These are phyloP conservation scores for Hormaphis cornu DNA, from an alignment of 1,140 invertebrate species.

Conservation along the genomic window DNA sequence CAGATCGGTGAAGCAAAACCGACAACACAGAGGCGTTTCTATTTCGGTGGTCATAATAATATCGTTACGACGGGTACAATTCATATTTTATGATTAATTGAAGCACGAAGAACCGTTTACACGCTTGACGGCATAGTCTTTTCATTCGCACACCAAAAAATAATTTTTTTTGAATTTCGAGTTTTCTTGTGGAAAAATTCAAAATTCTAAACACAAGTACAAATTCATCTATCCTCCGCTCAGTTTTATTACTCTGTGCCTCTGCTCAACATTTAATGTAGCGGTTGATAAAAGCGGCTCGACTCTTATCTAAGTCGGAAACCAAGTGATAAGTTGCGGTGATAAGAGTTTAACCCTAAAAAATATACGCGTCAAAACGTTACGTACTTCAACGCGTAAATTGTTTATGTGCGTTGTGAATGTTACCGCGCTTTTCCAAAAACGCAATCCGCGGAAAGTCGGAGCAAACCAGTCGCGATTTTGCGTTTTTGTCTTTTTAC, in stretches of 20 bases:
- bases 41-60: neutral
- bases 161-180: too few relatives aligned
- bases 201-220: too few relatives aligned
- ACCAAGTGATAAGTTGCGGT: neutral
- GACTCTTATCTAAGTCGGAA: neutral
- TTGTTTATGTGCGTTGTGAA: conserved; percentile 12
- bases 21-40: neutral
- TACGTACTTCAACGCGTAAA: conserved; percentile 10
- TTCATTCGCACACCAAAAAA: too few relatives aligned
- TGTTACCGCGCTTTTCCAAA: conserved; percentile 23
- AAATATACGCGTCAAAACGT: neutral
- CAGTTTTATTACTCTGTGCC: conserved; percentile 34
- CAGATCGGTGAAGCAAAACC: conserved; percentile 3
- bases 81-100: too few relatives aligned
- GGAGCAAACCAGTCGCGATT: neutral
- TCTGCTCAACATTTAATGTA: neutral
- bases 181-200: too few relatives aligned
- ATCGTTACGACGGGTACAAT: neutral
- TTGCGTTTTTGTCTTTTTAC: neutral
- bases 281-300: neutral
- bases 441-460: neutral
- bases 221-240: neutral
- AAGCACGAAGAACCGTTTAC: too few relatives aligned
- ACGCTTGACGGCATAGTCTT: too few relatives aligned
- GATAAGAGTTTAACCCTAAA: neutral